Evolutionary conservation across 1,140 invertebrate genomes (phyloP).

Genomic region (Matsumurasca onukii): DNA sequence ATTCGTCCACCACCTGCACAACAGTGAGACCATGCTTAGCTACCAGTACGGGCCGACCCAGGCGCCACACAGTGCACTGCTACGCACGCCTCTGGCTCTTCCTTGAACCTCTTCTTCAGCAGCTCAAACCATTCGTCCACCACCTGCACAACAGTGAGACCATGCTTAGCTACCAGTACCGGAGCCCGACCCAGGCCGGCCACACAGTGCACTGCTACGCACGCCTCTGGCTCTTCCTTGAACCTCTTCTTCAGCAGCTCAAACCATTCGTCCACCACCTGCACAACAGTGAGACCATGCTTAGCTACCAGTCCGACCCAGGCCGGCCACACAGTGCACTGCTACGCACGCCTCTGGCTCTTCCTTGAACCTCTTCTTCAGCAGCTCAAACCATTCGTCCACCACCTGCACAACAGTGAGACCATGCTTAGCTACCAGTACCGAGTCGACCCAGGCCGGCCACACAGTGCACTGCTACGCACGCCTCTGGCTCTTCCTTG

Average conservation of each 20-base stretch:
- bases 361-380: constrained; percentile 77
- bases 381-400: constrained; percentile 90
- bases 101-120: constrained; percentile 74
- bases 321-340: constrained; percentile 94
- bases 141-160: too few relatives aligned
- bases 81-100: constrained; percentile 85
- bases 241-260: too few relatives aligned
- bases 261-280: too few relatives aligned
- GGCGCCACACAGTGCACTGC: constrained; percentile 96
- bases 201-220: too few relatives aligned
- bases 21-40: constrained; percentile 93
- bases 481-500: too few relatives aligned
- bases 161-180: too few relatives aligned
- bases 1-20: constrained; percentile 96
- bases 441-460: too few relatives aligned
- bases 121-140: constrained; percentile 94
- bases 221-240: too few relatives aligned
- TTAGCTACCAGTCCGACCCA: constrained; percentile 91
- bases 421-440: too few relatives aligned
- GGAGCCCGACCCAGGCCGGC: too few relatives aligned
- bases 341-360: constrained; percentile 88
- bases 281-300: too few relatives aligned
- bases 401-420: constrained; percentile 78
- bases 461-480: too few relatives aligned
- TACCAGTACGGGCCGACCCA: constrained; percentile 93